A percentile compares a stretch with the other conserved stretches of the same genome.
These are phyloP conservation scores for Dreissena rostriformis DNA, from an alignment of 1,140 invertebrate genomes.

Conservation along the genomic window DNA sequence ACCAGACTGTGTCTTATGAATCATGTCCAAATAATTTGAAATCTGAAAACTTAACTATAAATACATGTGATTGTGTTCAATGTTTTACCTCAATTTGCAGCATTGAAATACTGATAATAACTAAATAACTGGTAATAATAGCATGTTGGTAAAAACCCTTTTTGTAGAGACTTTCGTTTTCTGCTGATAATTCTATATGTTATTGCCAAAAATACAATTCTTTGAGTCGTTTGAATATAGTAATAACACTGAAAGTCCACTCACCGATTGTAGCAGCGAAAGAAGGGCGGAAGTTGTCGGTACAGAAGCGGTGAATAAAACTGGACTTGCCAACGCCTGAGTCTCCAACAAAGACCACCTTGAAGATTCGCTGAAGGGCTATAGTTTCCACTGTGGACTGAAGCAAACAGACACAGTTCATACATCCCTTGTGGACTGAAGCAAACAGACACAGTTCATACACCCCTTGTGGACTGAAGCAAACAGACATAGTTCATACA, in stretches of 20 bases:
- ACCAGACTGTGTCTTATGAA: no score
- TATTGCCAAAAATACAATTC: no score
- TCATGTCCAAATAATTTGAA: no score
- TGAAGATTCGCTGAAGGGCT: constrained; percentile 82
- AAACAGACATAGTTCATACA: not conserved
- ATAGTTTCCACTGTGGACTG: constrained; percentile 20
- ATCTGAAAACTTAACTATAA: not conserved
- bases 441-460: not conserved
- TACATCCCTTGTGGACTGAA: constrained; percentile 27
- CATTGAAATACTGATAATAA: no score
- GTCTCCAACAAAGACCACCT: constrained; percentile 85
- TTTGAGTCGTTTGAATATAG: not conserved
- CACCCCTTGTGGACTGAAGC: constrained; percentile 25
- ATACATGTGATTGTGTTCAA: not conserved
- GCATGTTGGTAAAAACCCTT: no score
- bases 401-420: not conserved
- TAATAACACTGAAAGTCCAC: not conserved
- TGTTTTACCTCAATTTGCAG: not conserved
- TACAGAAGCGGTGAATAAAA: constrained; percentile 84
- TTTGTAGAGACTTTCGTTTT: no score
- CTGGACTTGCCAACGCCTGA: constrained; percentile 85
- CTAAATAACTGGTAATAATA: no score
- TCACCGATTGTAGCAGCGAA: constrained; percentile 84
- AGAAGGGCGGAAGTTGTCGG: constrained; percentile 82
- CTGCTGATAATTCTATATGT: no score